A percentile compares a stretch with the other conserved stretches of the same genome.
These are phyloP conservation scores for Masticophis lateralis DNA, from an alignment of 2,797 vertebrate species.

Conservation along the genomic window DNA sequence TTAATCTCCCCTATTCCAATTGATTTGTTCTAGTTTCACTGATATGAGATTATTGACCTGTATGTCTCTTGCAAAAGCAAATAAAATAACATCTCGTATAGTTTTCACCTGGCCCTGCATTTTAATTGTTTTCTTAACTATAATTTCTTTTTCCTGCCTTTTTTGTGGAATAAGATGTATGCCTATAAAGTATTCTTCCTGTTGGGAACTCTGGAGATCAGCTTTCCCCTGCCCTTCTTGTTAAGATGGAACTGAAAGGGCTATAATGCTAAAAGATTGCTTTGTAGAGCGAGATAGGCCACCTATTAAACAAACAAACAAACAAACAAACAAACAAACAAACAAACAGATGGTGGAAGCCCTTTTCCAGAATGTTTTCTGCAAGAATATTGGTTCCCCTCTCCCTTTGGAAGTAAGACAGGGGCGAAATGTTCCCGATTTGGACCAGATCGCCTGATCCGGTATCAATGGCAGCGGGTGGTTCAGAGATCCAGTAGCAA, in stretches of 20 bases:
- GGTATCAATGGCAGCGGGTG: too few relatives aligned
- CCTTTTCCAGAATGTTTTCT: not conserved
- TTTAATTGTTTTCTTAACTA: not conserved
- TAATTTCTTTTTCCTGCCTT: not conserved
- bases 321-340: too few relatives aligned
- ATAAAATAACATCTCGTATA: not conserved
- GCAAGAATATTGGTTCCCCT: not conserved
- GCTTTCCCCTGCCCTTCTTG: not conserved
- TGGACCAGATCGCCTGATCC: too few relatives aligned
- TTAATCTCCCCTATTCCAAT: too few relatives aligned
- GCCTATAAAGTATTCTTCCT: not conserved
- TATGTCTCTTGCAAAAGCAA: not conserved
- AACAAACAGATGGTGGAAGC: not conserved
- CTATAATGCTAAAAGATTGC: not conserved
- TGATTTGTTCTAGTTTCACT: not conserved
- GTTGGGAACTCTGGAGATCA: not conserved
- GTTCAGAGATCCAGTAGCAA: too few relatives aligned
- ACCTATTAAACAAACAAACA: not conserved
- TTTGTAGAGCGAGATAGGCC: not conserved
- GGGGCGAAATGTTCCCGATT: too few relatives aligned
- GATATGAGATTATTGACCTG: not conserved
- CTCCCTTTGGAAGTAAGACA: not conserved
- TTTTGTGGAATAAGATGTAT: not conserved
- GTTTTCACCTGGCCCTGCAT: not conserved
- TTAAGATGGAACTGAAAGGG: not conserved